Evolutionary conservation across 1,140 invertebrate genomes (phyloP).

Genomic region (Aleiodes sp.): DNA sequence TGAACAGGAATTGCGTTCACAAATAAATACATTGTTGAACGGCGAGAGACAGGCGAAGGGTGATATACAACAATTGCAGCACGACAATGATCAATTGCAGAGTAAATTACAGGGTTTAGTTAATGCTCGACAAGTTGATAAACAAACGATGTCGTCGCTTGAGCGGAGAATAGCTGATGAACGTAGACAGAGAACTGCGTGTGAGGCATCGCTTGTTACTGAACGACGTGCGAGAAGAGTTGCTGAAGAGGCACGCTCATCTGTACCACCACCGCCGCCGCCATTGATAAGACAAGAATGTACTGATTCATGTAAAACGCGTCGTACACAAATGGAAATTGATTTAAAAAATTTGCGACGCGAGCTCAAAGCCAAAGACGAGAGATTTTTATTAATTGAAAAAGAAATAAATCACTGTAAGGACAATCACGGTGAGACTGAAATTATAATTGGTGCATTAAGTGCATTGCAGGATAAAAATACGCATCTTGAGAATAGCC

Average conservation of each 20-base stretch:
- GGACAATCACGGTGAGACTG: constrained; percentile 80
- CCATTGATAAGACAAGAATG: constrained; percentile 71
- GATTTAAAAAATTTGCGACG: constrained; percentile 79
- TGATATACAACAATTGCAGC: constrained; percentile 80
- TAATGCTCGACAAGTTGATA: constrained; percentile 79
- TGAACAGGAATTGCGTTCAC: constrained; percentile 85
- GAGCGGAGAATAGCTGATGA: constrained; percentile 89
- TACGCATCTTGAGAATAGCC: constrained; percentile 86
- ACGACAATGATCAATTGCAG: constrained; percentile 85
- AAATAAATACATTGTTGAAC: constrained; percentile 72
- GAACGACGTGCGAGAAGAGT: constrained; percentile 73
- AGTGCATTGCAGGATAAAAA: constrained; percentile 88
- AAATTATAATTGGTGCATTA: constrained; percentile 83
- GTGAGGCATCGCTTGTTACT: constrained; percentile 78
- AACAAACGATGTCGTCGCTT: constrained; percentile 76
- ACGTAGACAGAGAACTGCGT: constrained; percentile 75
- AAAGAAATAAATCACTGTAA: constrained; percentile 66
- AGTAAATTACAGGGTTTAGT: constrained; percentile 79
- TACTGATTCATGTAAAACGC: constrained; percentile 78
- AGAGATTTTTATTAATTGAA: constrained; percentile 63
- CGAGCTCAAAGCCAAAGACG: constrained; percentile 81
- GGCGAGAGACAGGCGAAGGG: constrained; percentile 79
- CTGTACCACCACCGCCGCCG: constrained; percentile 55
- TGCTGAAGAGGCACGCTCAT: constrained; percentile 65
- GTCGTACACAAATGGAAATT: constrained; percentile 79